These are phyloP conservation scores for Emydoidea blandingii DNA, from an alignment of 2,797 vertebrate genomes.

Conservation along the genomic window DNA sequence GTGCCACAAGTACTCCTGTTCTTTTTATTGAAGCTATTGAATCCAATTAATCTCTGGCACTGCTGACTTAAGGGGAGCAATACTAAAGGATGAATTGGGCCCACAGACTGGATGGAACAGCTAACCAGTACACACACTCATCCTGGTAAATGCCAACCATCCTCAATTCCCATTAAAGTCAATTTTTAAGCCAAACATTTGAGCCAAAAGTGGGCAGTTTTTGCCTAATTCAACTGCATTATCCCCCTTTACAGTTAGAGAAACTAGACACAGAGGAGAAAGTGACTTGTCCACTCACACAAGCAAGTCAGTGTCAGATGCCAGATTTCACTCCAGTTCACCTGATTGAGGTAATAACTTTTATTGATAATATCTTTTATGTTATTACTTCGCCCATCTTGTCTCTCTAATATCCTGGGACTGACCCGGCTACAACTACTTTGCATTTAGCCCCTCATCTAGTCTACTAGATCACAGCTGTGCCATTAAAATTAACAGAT, in stretches of 20 bases:
- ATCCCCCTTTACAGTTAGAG: neutral
- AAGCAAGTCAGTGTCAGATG: neutral
- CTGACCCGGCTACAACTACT: neutral
- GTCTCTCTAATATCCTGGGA: neutral
- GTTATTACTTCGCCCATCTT: neutral
- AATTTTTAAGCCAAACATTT: neutral
- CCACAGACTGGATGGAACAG: neutral
- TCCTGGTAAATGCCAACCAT: neutral
- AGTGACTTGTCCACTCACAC: neutral
- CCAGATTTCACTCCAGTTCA: neutral
- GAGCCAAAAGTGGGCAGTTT: neutral
- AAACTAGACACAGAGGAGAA: neutral
- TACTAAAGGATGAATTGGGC: neutral
- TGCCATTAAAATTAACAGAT: neutral
- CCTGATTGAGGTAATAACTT: neutral
- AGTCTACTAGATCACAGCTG: neutral
- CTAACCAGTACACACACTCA: neutral
- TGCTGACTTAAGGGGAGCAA: neutral
- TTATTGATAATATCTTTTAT: neutral
- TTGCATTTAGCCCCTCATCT: neutral
- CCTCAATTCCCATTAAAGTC: neutral
- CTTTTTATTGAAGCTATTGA: neutral
- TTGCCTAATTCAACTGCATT: neutral
- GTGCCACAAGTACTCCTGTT: too few relatives aligned
- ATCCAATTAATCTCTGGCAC: neutral